Conservation (phyloP, 2,113 vertebrate species). For the Rhabdomys dilectus region DNA sequence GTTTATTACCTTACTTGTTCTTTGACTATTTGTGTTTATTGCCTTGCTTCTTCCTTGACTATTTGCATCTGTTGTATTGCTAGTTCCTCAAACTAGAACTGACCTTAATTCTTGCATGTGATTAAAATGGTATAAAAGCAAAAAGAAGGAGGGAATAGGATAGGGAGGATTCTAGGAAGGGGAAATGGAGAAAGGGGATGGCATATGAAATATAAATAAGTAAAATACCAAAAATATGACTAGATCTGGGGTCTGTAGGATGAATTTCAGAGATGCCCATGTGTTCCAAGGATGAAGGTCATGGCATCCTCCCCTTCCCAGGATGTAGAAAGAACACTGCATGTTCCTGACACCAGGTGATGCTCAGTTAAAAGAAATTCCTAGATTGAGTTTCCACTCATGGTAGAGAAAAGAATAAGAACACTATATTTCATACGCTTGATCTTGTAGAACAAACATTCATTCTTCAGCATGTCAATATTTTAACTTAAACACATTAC, state of each 20-base stretch:
- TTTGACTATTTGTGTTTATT: too few relatives aligned
- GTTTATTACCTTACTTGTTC: too few relatives aligned
- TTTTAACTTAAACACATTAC: constrained; percentile 33
- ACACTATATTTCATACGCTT: not conserved
- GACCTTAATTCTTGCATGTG: too few relatives aligned
- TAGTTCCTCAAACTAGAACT: too few relatives aligned
- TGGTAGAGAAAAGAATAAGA: not conserved
- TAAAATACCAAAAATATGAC: not conserved
- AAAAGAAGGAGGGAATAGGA: too few relatives aligned
- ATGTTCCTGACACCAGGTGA: too few relatives aligned
- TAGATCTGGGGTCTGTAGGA: not conserved
- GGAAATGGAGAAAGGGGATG: too few relatives aligned
- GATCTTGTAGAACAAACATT: not conserved
- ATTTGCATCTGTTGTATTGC: too few relatives aligned
- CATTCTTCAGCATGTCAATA: not conserved
- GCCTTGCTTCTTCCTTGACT: too few relatives aligned
- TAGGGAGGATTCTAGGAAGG: too few relatives aligned
- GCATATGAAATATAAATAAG: too few relatives aligned
- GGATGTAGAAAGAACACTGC: not conserved
- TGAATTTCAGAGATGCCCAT: not conserved
- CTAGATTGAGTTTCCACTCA: not conserved
- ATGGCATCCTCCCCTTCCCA: not conserved
- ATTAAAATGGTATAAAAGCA: too few relatives aligned
- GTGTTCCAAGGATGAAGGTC: not conserved
- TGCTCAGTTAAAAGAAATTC: not conserved